A percentile compares a stretch with the other conserved stretches of the same genome.
phyloP scores from a whole-genome alignment of 2,797 vertebrate genomes.

The Lagodon rhomboides region DNA sequence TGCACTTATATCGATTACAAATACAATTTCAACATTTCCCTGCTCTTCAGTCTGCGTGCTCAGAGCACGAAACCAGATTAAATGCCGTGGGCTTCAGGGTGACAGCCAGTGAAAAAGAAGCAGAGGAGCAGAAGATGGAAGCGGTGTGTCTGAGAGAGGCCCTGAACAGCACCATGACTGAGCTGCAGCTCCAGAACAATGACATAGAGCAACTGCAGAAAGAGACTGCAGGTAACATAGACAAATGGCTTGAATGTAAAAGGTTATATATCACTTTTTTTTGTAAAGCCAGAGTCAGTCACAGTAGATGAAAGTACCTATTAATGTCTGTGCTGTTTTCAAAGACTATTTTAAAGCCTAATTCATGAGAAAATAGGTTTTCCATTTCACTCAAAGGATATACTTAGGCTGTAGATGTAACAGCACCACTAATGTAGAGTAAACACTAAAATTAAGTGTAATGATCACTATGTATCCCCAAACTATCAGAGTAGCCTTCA shows the following conservation, averaged over 20 bases:
- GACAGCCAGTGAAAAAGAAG: slow-evolving; percentile 12
- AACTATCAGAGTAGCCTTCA: not conserved
- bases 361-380: slow-evolving; percentile 1
- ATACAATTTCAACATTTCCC: not conserved
- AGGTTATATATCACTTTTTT: slow-evolving; percentile 6
- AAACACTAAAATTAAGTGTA: not conserved
- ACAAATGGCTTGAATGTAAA: not conserved
- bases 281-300: slow-evolving; percentile 2
- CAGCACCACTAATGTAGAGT: not conserved
- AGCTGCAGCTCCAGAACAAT: slow-evolving; percentile 24
- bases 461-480: not conserved
- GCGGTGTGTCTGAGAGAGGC: not conserved
- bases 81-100: not conserved
- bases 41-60: not conserved
- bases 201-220: slow-evolving; percentile 27
- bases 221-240: slow-evolving; percentile 2
- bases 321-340: slow-evolving; percentile 4
- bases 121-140: slow-evolving; percentile 3
- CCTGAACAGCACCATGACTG: slow-evolving; percentile 8
- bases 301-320: not conserved
- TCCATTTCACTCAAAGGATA: slow-evolving; percentile 2
- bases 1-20: not conserved
- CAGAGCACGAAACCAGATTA: slow-evolving; percentile 22
- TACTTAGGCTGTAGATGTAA: not conserved
- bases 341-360: not conserved